These are phyloP conservation scores for Leucophenga maculata DNA, from an alignment of 2,888 invertebrate genomes.

Conservation along the genomic window DNA sequence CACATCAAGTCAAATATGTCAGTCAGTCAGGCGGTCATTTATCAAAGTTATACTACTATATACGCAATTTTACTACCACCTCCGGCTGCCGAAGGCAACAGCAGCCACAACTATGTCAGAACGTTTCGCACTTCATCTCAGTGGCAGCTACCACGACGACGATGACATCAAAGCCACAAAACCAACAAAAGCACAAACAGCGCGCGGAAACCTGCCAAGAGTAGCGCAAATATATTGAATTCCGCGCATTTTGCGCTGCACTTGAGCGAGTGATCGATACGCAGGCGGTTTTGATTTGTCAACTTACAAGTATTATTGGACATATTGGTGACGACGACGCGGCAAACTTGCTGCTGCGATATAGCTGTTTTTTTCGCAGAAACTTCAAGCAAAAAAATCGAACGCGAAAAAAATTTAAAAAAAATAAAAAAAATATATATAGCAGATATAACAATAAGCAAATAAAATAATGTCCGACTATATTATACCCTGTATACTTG, in stretches of 20 bases:
- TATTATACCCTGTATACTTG: no score
- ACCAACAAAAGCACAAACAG: conserved; percentile 37
- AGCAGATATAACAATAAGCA: no score
- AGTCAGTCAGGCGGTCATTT: conserved; percentile 47
- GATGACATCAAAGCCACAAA: conserved; percentile 3
- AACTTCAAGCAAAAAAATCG: background rate
- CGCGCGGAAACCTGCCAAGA: conserved; percentile 46
- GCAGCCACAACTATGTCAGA: conserved; percentile 38
- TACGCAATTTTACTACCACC: conserved; percentile 17
- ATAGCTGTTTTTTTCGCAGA: background rate
- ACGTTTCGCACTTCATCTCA: conserved; percentile 48
- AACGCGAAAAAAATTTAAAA: no score
- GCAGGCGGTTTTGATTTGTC: conserved; percentile 60
- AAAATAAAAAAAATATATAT: no score
- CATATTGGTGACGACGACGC: conserved; percentile 59
- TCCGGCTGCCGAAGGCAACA: background rate
- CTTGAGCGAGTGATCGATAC: conserved; percentile 50
- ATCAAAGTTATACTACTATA: conserved; percentile 55
- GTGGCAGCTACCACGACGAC: conserved; percentile 1
- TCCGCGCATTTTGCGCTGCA: conserved; percentile 52
- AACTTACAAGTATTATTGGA: conserved; percentile 42
- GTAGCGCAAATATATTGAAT: conserved; percentile 66
- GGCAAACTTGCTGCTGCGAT: no score
- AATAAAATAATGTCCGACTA: no score
- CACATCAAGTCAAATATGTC: conserved; percentile 43